A percentile compares a stretch with the other conserved stretches of the same genome.
Evolutionary conservation across 2,113 vertebrate genomes (phyloP).

Genomic region (Siniperca chuatsi): DNA sequence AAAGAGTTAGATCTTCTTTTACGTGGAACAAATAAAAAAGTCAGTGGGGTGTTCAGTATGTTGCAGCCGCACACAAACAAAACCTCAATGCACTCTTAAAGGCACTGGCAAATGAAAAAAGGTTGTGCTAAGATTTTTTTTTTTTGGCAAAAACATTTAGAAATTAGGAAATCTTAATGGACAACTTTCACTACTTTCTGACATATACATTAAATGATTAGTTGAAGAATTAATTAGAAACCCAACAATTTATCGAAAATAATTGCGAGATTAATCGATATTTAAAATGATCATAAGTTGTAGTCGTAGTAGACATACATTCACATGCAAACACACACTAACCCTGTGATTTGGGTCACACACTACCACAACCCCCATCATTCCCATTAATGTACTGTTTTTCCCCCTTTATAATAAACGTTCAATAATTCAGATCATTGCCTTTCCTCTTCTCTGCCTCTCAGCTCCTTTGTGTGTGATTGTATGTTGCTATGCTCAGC

Average conservation of each 20-base stretch:
- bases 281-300: not conserved
- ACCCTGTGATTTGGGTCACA: conserved; percentile 9
- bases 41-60: conserved; percentile 22
- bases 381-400: conserved; percentile 32
- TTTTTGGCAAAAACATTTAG: not conserved
- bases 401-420: conserved; percentile 42
- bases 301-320: not conserved
- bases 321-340: not conserved
- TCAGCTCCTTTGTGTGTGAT: conserved; percentile 42
- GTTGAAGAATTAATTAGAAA: not conserved
- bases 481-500: conserved; percentile 46
- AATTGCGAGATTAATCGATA: not conserved
- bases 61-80: conserved; percentile 5
- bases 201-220: not conserved
- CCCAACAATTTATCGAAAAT: not conserved
- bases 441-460: conserved; percentile 11
- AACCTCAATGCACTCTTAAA: not conserved
- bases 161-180: not conserved
- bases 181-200: not conserved
- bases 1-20: conserved; percentile 35
- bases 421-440: conserved; percentile 67
- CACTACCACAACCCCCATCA: not conserved
- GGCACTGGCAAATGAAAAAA: not conserved
- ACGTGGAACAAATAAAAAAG: conserved; percentile 29
- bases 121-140: not conserved